Base-by-base conservation (phyloP, 2,113 vertebrate genomes). In the Nerophis ophidion region DNA sequence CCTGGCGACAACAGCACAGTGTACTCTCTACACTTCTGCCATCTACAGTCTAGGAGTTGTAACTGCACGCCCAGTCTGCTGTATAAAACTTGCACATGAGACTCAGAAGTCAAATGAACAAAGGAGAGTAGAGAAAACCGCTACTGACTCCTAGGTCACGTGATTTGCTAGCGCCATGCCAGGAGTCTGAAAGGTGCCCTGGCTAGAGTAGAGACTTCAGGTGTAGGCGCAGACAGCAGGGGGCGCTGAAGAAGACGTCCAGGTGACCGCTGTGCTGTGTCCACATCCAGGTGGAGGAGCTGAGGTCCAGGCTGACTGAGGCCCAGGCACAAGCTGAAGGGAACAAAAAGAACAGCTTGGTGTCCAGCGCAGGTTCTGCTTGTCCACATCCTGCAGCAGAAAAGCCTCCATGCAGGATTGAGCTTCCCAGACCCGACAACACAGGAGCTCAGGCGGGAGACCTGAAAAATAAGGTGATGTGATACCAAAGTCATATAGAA, bases 261-360 rank as follows among this genome's bases (percentile, higher is more conserved):
- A 61, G 14, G 52, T 54, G 10, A 7, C 11, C 51, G 46, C 54
- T 62, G 19, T 60, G 6, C 8, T 70, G 26, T 26, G 44, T 59
- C 48, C 52, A 35, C 13, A 1, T 66, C 5, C 84, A 98, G 96
- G 87, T 97, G n/a, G 93, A 98, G 52, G 90, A 96, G 75, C 89
- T 98, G 7, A 92, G 91, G 64, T 91, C 88, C 76, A 93, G 92
- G 71, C 77, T 93, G 66, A 81, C 71, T 38, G 76, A 77, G 48
- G 70, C 70, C 45, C 87, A 95, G 14, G 89, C 89, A 53, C 83
- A 86, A 50, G 36, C 51, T 77, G 57, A 44, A 62, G 54, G 71
- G 47, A 0, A 52, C 0, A 74, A 1, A 65, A 13, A 45, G 7
- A 82, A 83, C 44, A 63, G 48, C 0, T 76, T 76, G 59, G 76